A percentile compares a stretch with the other conserved stretches of the same genome.
These are phyloP conservation scores for Diacarnus erythraeanus DNA, from an alignment of 37 sponge, comb jelly and placozoan species.

Conservation along the genomic window DNA sequence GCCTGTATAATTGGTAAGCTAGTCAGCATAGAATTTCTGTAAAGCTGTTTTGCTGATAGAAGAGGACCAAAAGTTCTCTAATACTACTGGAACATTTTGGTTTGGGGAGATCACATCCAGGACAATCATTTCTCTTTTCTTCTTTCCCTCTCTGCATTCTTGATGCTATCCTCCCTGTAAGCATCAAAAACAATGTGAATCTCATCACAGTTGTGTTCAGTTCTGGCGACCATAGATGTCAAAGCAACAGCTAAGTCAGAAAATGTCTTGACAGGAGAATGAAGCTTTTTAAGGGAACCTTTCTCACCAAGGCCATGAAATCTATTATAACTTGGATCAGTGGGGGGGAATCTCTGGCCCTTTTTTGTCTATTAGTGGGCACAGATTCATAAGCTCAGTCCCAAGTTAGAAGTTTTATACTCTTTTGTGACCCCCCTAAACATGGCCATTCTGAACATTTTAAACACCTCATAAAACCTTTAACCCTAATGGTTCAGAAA, in stretches of 20 bases:
- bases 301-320: slow-evolving; percentile 13
- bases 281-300: background rate
- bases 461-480: too few species aligned
- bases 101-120: slow-evolving; percentile 12
- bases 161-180: slow-evolving; percentile 18
- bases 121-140: slow-evolving; percentile 9
- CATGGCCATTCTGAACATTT: too few species aligned
- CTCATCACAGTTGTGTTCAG: slow-evolving; percentile 18
- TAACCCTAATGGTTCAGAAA: too few species aligned
- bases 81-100: slow-evolving; percentile 9
- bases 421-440: too few species aligned
- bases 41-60: slow-evolving; percentile 17
- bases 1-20: slow-evolving; percentile 7
- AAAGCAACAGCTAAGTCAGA: slow-evolving; percentile 4
- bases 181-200: slow-evolving; percentile 7
- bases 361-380: background rate
- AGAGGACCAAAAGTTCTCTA: too few species aligned
- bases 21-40: slow-evolving; percentile 2
- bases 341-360: background rate
- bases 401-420: too few species aligned
- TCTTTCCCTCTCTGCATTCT: slow-evolving; percentile 12
- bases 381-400: slow-evolving; percentile 4
- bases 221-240: slow-evolving; percentile 6
- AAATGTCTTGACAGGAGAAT: slow-evolving; percentile 13
- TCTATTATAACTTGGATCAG: background rate